Evolutionary conservation across 2,888 invertebrate species (phyloP).

Genomic region (Orthonychiurus folsomi): DNA sequence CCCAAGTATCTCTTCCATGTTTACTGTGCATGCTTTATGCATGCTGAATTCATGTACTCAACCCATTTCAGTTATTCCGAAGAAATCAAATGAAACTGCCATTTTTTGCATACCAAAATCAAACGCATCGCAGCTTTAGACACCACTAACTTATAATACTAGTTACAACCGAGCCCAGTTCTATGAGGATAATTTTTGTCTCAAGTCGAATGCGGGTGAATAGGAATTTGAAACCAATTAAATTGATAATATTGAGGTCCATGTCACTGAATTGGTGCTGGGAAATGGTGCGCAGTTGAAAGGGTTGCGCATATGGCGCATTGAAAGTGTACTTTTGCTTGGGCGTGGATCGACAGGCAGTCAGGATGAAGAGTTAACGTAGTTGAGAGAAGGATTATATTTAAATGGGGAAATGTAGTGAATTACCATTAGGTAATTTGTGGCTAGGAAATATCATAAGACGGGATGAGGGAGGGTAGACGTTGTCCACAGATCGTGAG

Average conservation of each 20-base stretch:
- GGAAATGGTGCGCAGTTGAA: background rate
- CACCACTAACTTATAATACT: background rate
- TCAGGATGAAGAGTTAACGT: background rate
- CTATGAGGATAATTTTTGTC: too few relatives aligned
- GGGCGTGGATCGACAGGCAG: too few relatives aligned
- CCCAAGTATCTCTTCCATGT: too few relatives aligned
- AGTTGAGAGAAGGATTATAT: background rate
- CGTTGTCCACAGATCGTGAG: too few relatives aligned
- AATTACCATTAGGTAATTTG: background rate
- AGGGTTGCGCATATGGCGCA: background rate
- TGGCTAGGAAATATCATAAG: background rate
- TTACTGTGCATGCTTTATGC: too few relatives aligned
- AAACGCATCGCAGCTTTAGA: background rate
- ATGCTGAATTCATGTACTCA: too few relatives aligned
- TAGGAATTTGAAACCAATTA: background rate
- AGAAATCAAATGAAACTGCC: too few relatives aligned
- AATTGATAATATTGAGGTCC: background rate
- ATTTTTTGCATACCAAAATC: too few relatives aligned
- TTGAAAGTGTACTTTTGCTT: background rate
- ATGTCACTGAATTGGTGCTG: background rate
- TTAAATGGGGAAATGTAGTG: background rate
- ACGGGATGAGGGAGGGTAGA: too few relatives aligned
- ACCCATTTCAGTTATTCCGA: too few relatives aligned
- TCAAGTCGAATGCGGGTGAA: background rate
- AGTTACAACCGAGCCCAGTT: too few relatives aligned